phyloP scores from a whole-genome alignment of 2,797 vertebrate genomes.

The Channallabes apus region DNA sequence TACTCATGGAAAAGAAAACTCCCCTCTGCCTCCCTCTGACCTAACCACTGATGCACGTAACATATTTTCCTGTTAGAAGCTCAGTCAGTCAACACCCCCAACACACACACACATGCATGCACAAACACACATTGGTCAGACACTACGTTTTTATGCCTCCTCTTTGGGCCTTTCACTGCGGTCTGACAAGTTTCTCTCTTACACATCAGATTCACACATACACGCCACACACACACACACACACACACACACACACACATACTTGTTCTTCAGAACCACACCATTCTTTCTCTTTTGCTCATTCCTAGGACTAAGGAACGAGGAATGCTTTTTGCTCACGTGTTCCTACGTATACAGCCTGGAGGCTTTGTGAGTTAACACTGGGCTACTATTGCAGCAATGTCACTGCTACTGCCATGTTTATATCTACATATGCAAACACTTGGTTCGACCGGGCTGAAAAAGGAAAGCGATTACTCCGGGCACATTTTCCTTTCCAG shows the following conservation, averaged over 20 bases:
- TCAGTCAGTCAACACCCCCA: slow-evolving; percentile 27
- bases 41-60: slow-evolving; percentile 49
- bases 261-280: neutral
- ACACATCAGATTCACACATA: slow-evolving; percentile 14
- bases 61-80: slow-evolving; percentile 49
- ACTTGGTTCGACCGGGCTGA: neutral
- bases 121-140: slow-evolving; percentile 16
- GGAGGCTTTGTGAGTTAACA: slow-evolving; percentile 12
- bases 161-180: slow-evolving; percentile 14
- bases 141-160: slow-evolving; percentile 5
- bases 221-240: slow-evolving; percentile 4
- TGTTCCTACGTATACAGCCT: slow-evolving; percentile 35
- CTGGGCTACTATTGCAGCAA: slow-evolving; percentile 17
- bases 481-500: neutral
- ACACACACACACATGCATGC: slow-evolving; percentile 14
- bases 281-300: slow-evolving; percentile 4
- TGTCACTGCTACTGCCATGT: slow-evolving; percentile 10
- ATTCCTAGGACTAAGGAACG: slow-evolving; percentile 4
- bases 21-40: slow-evolving; percentile 43
- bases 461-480: slow-evolving; percentile 10
- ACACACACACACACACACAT: neutral
- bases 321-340: slow-evolving; percentile 40
- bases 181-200: slow-evolving; percentile 26
- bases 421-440: slow-evolving; percentile 29
- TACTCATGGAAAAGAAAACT: slow-evolving; percentile 54